Percentiles rank a stretch among this genome's conserved stretches.
Conservation (phyloP, 64 coral and sea anemone species). For the Montipora foliosa region DNA sequence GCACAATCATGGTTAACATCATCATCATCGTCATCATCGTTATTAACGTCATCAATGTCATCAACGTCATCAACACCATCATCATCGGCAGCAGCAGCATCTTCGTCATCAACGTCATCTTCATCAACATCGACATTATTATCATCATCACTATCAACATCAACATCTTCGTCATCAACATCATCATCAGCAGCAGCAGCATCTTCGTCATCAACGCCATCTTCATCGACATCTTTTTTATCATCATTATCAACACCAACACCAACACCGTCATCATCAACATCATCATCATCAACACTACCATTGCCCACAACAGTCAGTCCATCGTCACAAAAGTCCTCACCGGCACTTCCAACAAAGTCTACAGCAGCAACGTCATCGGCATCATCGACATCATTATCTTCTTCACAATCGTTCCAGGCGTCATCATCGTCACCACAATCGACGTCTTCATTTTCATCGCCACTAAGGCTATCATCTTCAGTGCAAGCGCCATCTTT, state of each 20-base stretch:
- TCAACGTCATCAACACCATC: not conserved
- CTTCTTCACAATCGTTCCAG: not conserved
- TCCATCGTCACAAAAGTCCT: not conserved
- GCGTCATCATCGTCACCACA: not conserved
- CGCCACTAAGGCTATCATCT: not conserved
- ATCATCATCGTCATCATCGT: not conserved
- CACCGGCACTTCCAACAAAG: not conserved
- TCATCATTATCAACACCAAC: not conserved
- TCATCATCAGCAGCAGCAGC: not conserved
- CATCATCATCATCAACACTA: not conserved
- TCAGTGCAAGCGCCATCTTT: not conserved
- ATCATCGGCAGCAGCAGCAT: not conserved
- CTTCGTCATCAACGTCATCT: not conserved
- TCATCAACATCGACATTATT: not conserved
- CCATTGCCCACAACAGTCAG: too few relatives aligned
- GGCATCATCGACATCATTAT: not conserved
- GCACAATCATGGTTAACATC: not conserved
- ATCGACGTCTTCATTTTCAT: not conserved
- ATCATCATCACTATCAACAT: not conserved
- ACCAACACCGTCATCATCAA: not conserved
- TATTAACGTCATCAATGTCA: not conserved
- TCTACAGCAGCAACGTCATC: not conserved
- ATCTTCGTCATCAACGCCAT: not conserved
- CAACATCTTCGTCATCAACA: not conserved
- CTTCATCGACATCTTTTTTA: not conserved